A percentile compares a stretch with the other conserved stretches of the same genome.
phyloP scores from a whole-genome alignment of 2,113 vertebrate genomes.

The Psilopogon haemacephalus region DNA sequence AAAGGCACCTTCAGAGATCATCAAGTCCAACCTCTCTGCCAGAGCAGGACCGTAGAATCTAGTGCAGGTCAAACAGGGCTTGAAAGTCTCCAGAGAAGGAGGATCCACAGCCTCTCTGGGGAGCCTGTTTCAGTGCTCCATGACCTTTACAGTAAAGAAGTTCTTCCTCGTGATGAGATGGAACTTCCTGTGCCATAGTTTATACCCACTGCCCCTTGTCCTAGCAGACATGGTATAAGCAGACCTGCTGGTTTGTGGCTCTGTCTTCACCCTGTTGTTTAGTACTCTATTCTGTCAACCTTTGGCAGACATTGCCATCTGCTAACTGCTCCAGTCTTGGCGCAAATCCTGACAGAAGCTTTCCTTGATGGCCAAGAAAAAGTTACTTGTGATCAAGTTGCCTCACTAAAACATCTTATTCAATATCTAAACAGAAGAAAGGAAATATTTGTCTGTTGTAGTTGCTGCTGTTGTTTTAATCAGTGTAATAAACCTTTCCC shows the following conservation, averaged over 20 bases:
- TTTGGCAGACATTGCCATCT: neutral
- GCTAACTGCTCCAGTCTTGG: neutral
- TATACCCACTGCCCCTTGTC: too few species aligned
- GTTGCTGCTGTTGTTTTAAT: neutral
- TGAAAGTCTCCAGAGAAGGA: too few species aligned
- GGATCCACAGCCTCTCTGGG: too few species aligned
- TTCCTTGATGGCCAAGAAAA: neutral
- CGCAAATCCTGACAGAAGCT: neutral
- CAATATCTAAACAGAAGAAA: constrained; percentile 24
- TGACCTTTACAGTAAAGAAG: too few species aligned
- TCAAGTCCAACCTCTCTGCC: too few species aligned
- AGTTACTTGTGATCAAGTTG: constrained; percentile 11
- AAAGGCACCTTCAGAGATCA: too few species aligned
- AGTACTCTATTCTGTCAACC: neutral
- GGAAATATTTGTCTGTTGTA: neutral
- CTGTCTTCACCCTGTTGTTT: neutral
- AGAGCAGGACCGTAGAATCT: too few species aligned
- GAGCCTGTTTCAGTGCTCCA: too few species aligned
- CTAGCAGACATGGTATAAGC: too few species aligned
- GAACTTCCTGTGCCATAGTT: too few species aligned
- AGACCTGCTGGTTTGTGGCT: neutral
- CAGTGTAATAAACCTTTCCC: neutral
- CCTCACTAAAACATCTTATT: neutral
- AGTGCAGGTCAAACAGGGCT: too few species aligned
- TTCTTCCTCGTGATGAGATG: too few species aligned